phyloP scores from a whole-genome alignment of 2,797 vertebrate genomes.

The Rhodeus uyekii region DNA sequence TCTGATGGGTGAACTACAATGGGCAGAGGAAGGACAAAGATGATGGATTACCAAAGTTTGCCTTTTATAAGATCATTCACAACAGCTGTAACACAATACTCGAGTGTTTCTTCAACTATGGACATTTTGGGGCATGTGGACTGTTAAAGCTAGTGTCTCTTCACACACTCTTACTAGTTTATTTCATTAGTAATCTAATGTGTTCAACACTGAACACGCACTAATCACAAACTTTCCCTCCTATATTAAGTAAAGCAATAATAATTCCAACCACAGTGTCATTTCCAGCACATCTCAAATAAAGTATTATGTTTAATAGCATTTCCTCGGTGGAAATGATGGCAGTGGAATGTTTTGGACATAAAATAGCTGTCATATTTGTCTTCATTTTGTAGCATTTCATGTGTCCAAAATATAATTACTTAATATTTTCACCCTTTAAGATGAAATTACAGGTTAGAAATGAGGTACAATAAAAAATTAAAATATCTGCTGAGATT shows the following conservation, averaged over 20 bases:
- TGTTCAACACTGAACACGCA: neutral
- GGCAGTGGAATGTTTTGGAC: neutral
- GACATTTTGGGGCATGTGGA: neutral
- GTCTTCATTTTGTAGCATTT: neutral
- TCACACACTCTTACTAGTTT: neutral
- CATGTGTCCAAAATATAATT: neutral
- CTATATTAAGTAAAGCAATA: neutral
- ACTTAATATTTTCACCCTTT: neutral
- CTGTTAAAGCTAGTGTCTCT: neutral
- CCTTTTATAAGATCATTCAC: neutral
- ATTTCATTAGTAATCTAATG: neutral
- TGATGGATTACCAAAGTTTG: neutral
- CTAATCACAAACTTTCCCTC: neutral
- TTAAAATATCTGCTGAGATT: too few relatives aligned
- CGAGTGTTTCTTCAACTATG: neutral
- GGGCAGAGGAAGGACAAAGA: slow-evolving; percentile 59
- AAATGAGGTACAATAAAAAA: neutral
- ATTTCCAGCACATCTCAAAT: neutral
- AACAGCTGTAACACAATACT: slow-evolving; percentile 2
- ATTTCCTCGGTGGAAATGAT: too few relatives aligned
- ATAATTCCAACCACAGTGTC: neutral
- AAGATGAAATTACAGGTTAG: neutral
- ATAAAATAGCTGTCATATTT: neutral
- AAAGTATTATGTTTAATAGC: too few relatives aligned
- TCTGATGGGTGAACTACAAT: slow-evolving; percentile 90